Evolutionary conservation across 2,113 vertebrate genomes (phyloP).

Genomic region (Phalacrocorax aristotelis): DNA sequence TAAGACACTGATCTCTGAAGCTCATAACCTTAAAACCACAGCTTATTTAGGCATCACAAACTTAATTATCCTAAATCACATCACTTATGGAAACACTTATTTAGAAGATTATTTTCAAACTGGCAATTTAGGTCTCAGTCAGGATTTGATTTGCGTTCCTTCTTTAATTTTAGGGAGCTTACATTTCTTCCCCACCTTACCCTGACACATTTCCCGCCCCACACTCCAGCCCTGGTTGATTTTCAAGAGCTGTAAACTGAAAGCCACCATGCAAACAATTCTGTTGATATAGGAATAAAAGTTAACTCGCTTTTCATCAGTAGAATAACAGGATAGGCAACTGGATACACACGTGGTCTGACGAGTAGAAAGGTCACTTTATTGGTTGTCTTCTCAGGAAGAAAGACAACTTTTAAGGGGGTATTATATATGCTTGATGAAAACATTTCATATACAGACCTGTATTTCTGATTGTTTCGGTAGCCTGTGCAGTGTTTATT

Average conservation of each 20-base stretch:
- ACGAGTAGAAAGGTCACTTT: not conserved
- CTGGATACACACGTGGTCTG: not conserved
- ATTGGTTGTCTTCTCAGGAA: not conserved
- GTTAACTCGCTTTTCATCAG: not conserved
- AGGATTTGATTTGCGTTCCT: slow-evolving; percentile 17
- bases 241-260: not conserved
- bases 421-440: not conserved
- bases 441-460: not conserved
- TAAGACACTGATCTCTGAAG: not conserved
- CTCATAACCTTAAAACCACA: not conserved
- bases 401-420: not conserved
- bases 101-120: slow-evolving; percentile 18
- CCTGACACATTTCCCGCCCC: not conserved
- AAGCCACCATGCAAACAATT: not conserved
- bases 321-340: not conserved
- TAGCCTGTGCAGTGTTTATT: slow-evolving; percentile 5
- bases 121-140: not conserved
- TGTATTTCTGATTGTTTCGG: not conserved
- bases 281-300: not conserved
- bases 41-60: not conserved
- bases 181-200: not conserved
- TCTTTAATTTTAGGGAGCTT: not conserved
- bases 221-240: not conserved
- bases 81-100: slow-evolving; percentile 43
- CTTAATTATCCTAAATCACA: not conserved